phyloP scores from a whole-genome alignment of 53 echinoderm and acorn worm genomes.

The Holothuria leucospilota region DNA sequence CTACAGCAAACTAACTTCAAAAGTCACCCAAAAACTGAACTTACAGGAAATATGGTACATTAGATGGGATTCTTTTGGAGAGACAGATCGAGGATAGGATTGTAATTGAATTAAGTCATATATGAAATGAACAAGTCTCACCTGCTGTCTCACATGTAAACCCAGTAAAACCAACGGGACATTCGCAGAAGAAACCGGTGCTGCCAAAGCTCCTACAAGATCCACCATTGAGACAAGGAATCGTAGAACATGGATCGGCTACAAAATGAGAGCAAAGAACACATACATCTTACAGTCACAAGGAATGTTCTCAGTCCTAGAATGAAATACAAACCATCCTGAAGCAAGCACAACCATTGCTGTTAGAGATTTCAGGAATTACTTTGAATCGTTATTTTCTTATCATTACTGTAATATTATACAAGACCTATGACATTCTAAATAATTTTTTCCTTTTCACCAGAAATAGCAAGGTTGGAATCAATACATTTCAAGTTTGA shows the following conservation, averaged over 20 bases:
- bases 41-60: background rate
- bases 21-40: background rate
- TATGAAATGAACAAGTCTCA: background rate
- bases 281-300: background rate
- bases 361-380: too few species aligned
- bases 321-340: too few species aligned
- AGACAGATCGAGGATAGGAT: background rate
- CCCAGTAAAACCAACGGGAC: slow-evolving; percentile 60
- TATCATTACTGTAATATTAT: too few species aligned
- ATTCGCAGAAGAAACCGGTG: slow-evolving; percentile 61
- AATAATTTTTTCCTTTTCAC: too few species aligned
- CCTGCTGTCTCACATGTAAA: slow-evolving; percentile 55
- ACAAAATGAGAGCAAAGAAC: background rate
- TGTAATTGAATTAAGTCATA: too few species aligned
- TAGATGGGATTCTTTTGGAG: background rate
- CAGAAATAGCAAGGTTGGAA: too few species aligned
- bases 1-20: background rate
- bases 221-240: slow-evolving; percentile 59
- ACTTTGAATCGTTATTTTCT: too few species aligned
- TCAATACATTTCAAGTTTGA: too few species aligned
- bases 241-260: slow-evolving; percentile 48
- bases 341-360: too few species aligned
- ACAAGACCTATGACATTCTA: too few species aligned
- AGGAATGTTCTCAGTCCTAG: too few species aligned
- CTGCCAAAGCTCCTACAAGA: slow-evolving; percentile 27